A percentile compares a stretch with the other conserved stretches of the same genome.
Evolutionary conservation across 2,113 vertebrate species (phyloP).

Genomic region (Vombatus ursinus): DNA sequence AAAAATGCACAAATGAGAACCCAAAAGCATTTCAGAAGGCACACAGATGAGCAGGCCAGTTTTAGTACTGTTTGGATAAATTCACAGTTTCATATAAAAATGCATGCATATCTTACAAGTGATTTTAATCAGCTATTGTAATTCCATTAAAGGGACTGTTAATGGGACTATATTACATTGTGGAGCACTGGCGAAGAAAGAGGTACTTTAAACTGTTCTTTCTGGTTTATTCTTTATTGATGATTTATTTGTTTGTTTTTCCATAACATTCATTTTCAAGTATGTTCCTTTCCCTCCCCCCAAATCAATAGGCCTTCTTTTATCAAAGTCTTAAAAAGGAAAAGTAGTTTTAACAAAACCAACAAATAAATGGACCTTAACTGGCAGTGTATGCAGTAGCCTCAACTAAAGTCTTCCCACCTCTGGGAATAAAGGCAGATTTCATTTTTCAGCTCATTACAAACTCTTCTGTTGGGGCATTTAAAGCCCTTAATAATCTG

Average conservation of each 20-base stretch:
- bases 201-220: slow-evolving; percentile 77
- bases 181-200: slow-evolving; percentile 71
- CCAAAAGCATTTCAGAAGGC: neutral
- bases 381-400: neutral
- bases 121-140: slow-evolving; percentile 54
- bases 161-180: slow-evolving; percentile 81
- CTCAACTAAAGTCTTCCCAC: neutral
- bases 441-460: neutral
- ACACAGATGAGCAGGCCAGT: neutral
- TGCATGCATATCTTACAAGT: slow-evolving; percentile 8
- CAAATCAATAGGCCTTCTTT: neutral
- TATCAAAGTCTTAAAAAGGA: neutral
- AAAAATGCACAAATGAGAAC: neutral
- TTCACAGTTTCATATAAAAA: neutral
- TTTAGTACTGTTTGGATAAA: neutral
- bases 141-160: slow-evolving; percentile 80
- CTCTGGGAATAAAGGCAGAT: neutral
- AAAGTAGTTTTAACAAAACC: neutral
- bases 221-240: slow-evolving; percentile 39
- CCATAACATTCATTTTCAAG: neutral
- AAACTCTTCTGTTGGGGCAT: neutral
- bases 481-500: neutral
- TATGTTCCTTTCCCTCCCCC: neutral
- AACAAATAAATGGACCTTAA: neutral
- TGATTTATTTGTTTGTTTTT: neutral